Base-by-base conservation (phyloP, 2,113 vertebrate genomes). In the Nerophis ophidion region DNA sequence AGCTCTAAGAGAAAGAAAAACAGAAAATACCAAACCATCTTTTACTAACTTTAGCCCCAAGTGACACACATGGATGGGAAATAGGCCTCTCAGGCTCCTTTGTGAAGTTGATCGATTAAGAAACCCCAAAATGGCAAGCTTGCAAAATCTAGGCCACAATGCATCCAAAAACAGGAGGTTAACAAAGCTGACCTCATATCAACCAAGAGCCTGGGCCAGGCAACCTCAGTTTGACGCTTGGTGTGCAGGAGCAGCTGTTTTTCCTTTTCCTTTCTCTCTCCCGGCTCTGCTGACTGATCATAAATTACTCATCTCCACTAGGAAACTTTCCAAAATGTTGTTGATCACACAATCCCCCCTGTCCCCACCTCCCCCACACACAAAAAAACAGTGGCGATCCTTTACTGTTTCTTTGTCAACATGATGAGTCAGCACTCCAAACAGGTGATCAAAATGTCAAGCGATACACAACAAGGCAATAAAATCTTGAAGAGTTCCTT, bases 11-110 rank as follows among this genome's bases (percentile, higher is more conserved):
- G 74, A 82, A 54, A 72, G 71, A 87, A 81, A 77, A 82, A 86
- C 69, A 70, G 62, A 81, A 81, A 81, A 82, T 70, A 71, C 77
- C 75, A 63, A 77, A 72, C 70, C 67, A 68, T 79, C 57, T 61
- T 62, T 60, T 68, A 53, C 82, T 85, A 86, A 83, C 83, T 86
- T 85, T 80, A 88, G 84, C 66, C 36, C 45, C 60, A 76, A 59
- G 63, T 63, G 64, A 81, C 63, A 70, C 58, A 57, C 67, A 80
- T 75, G 71, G 72, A 66, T 70, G 64, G 61, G 62, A 66, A 72
- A 15, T n/a, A 65, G 26, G 26, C 26, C 26, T 26, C 26, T 44
- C 40, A 7, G 40, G n/a, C 34, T 38, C 60, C 26, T 50, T n/a
- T 50, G 36, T 19, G n/a, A 56, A 44, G 55, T 55, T 65, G 34